These are phyloP conservation scores for Parambassis ranga DNA, from an alignment of 2,797 vertebrate species.

Conservation along the genomic window DNA sequence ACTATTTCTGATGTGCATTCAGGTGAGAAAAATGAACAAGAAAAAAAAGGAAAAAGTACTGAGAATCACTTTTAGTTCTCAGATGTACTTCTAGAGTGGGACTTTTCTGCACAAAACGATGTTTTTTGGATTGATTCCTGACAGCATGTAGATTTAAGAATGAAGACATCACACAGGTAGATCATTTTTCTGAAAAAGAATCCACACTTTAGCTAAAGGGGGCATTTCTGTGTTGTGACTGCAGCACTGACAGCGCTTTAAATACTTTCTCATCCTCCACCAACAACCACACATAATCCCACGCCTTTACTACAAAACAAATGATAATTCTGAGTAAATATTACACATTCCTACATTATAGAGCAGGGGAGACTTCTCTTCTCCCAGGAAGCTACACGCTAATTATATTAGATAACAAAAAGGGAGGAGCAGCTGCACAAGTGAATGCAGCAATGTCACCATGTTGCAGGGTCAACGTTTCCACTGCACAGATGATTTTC, in stretches of 20 bases:
- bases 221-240: constrained; percentile 23
- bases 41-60: not conserved
- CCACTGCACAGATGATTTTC: constrained; percentile 6
- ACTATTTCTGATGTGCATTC: constrained; percentile 32
- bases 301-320: constrained; percentile 21
- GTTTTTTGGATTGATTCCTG: no score
- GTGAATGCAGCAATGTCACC: constrained; percentile 30
- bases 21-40: constrained; percentile 19
- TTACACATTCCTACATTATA: constrained; percentile 16
- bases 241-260: not conserved
- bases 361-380: constrained; percentile 4
- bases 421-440: not conserved
- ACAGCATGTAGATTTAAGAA: no score
- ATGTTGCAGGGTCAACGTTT: constrained; percentile 38
- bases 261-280: constrained; percentile 31
- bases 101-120: not conserved
- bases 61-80: constrained; percentile 5
- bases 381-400: not conserved
- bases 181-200: no score
- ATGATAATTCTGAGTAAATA: constrained; percentile 26
- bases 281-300: constrained; percentile 19
- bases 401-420: not conserved
- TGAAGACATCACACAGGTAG: no score
- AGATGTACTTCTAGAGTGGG: constrained; percentile 7
- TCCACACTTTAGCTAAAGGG: no score